phyloP scores from a whole-genome alignment of 2,113 vertebrate species.

The Crotalus horridus region DNA sequence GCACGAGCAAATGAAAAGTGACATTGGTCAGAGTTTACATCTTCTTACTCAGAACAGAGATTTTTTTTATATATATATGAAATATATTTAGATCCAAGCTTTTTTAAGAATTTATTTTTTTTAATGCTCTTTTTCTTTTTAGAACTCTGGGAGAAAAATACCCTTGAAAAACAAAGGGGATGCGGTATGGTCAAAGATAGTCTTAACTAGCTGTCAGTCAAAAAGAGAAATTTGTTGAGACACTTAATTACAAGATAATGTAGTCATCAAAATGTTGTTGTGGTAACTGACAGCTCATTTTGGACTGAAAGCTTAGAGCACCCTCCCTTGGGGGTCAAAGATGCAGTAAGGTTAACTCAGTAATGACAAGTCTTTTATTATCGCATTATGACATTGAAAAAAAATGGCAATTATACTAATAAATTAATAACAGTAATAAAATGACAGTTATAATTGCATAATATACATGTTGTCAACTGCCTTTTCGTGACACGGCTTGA shows the following conservation, averaged over 20 bases:
- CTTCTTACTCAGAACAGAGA: conserved; percentile 50
- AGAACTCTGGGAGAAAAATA: conserved; percentile 57
- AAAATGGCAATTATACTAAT: conserved; percentile 81
- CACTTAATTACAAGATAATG: conserved; percentile 86
- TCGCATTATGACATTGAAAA: conserved; percentile 77
- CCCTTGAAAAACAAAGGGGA: conserved; percentile 76
- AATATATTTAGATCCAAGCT: conserved; percentile 41
- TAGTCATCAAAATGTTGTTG: conserved; percentile 78
- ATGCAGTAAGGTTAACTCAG: conserved; percentile 75
- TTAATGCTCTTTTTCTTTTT: conserved; percentile 60
- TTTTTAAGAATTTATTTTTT: conserved; percentile 62
- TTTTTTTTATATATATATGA: conserved; percentile 20
- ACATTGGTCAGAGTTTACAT: conserved; percentile 46
- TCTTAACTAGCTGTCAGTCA: conserved; percentile 82
- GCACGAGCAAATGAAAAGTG: conserved; percentile 38
- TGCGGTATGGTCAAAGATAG: conserved; percentile 81
- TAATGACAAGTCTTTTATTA: conserved; percentile 84
- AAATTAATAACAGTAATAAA: conserved; percentile 83
- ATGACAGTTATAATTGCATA: conserved; percentile 79
- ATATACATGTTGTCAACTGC: conserved; percentile 77
- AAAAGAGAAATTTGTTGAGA: conserved; percentile 78
- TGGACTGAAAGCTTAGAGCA: conserved; percentile 73
- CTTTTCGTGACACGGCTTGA: conserved; percentile 72
- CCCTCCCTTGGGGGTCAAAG: conserved; percentile 76
- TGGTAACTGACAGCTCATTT: conserved; percentile 82